Conservation (phyloP, 2,113 vertebrate genomes). For the Alces alces region DNA sequence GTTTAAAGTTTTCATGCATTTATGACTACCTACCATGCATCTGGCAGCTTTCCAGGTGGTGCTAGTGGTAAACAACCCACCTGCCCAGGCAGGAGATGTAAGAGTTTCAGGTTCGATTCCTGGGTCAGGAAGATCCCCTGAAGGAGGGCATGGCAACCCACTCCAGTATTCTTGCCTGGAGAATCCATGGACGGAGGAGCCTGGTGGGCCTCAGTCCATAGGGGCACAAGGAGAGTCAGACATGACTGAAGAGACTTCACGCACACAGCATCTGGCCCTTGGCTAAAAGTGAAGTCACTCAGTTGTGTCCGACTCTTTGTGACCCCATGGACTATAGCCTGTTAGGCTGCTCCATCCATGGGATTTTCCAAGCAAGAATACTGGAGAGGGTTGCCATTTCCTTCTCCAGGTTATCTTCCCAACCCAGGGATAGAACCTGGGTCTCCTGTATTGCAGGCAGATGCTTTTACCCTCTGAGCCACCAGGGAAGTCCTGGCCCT, state of each 20-base stretch:
- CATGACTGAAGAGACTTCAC: neutral
- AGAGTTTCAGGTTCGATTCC: neutral
- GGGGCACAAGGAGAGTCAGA: neutral
- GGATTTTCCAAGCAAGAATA: neutral
- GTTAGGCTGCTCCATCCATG: neutral
- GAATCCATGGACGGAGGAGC: neutral
- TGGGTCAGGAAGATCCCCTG: neutral
- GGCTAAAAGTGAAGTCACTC: neutral
- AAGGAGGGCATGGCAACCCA: neutral
- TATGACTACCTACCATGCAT: neutral
- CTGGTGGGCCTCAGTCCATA: neutral
- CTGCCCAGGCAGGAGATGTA: neutral
- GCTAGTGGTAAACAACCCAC: neutral
- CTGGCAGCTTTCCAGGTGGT: neutral
- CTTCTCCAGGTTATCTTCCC: neutral
- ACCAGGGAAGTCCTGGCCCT: neutral
- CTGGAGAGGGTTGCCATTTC: neutral
- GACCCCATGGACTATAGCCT: neutral
- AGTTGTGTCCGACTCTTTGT: neutral
- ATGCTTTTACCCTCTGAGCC: neutral
- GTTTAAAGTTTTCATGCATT: neutral
- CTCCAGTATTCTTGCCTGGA: neutral
- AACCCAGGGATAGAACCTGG: neutral
- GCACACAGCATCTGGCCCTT: neutral
- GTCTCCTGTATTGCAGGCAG: neutral